Percentiles rank a stretch among this genome's conserved stretches.
These are phyloP conservation scores for Aphodius granarius DNA, from an alignment of 2,888 invertebrate species.

Conservation along the genomic window DNA sequence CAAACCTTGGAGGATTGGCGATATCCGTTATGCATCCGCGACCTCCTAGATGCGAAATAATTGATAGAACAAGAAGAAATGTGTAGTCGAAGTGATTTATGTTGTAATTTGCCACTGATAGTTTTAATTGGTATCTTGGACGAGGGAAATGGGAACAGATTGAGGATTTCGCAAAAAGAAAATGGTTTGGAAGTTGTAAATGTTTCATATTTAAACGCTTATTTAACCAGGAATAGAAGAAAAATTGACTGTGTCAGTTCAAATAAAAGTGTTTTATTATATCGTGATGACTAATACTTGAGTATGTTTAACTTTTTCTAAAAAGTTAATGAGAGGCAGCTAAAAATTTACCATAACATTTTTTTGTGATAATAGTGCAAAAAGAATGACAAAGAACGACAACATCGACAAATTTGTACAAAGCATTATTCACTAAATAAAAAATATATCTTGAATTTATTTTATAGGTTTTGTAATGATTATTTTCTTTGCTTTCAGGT, in stretches of 20 bases:
- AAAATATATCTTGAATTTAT: neutral
- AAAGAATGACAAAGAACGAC: no score
- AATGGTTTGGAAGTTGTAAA: neutral
- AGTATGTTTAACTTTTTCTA: neutral
- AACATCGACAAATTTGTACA: no score
- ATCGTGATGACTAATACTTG: neutral
- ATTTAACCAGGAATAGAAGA: neutral
- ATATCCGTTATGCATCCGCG: neutral
- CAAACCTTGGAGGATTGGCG: neutral
- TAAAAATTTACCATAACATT: no score
- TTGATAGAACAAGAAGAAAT: neutral
- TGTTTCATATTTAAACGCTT: neutral
- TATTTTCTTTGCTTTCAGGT: neutral
- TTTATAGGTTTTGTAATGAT: neutral
- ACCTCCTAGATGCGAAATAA: neutral
- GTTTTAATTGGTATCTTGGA: neutral
- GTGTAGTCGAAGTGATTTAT: neutral
- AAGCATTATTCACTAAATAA: no score
- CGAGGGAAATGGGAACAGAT: neutral
- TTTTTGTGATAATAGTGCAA: no score
- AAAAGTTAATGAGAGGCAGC: neutral
- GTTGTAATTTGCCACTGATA: neutral
- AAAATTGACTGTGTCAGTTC: neutral
- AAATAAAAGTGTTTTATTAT: neutral
- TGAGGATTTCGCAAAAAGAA: neutral